Evolutionary conservation across 2,113 vertebrate genomes (phyloP).

Genomic region (Ctenodactylus gundi): DNA sequence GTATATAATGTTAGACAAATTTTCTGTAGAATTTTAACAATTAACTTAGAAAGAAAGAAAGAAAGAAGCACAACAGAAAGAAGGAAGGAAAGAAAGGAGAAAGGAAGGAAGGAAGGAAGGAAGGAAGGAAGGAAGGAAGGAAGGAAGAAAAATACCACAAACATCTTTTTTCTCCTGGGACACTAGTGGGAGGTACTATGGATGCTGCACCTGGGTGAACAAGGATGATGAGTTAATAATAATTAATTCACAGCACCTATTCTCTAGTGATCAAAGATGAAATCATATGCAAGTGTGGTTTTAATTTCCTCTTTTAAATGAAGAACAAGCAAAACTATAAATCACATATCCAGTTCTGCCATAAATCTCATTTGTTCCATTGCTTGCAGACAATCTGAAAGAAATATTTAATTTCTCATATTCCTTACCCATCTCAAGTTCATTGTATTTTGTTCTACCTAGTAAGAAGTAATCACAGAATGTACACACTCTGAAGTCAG

Average conservation of each 20-base stretch:
- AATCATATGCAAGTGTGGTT: conserved; percentile 78
- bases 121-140: no score
- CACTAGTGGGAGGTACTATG: neutral
- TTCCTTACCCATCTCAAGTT: conserved; percentile 60
- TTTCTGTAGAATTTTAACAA: conserved; percentile 15
- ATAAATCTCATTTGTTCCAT: conserved; percentile 70
- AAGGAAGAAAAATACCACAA: neutral
- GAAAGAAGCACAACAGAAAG: neutral
- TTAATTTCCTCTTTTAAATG: conserved; percentile 81
- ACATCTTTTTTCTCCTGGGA: neutral
- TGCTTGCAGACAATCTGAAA: conserved; percentile 63
- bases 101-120: neutral
- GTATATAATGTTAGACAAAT: neutral
- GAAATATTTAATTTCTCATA: conserved; percentile 67
- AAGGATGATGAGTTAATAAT: conserved; percentile 52
- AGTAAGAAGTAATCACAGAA: neutral
- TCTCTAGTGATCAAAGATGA: conserved; percentile 77
- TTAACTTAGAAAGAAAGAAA: neutral
- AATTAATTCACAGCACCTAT: conserved; percentile 75
- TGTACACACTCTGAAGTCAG: neutral
- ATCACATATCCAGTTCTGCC: conserved; percentile 64
- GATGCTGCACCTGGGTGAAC: conserved; percentile 66
- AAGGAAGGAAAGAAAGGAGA: rapidly evolving
- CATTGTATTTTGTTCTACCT: conserved; percentile 55
- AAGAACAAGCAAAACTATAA: conserved; percentile 75